phyloP scores from a whole-genome alignment of 1,140 invertebrate genomes.

The Archivesica marissinica region DNA sequence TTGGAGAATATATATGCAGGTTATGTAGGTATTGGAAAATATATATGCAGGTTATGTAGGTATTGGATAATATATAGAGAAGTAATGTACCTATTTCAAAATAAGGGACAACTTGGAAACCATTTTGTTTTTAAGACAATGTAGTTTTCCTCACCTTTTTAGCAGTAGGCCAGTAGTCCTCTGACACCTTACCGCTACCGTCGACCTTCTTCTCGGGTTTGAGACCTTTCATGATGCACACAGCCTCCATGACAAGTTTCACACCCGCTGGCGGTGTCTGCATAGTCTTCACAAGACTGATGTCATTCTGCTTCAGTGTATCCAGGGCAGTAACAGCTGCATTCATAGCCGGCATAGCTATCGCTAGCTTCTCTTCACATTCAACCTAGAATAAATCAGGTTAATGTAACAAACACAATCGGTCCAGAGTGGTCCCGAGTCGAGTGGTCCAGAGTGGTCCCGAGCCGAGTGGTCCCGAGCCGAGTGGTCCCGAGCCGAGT shows the following conservation, averaged over 20 bases:
- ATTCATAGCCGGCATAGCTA: conserved; percentile 84
- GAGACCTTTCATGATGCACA: conserved; percentile 83
- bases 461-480: too few relatives aligned
- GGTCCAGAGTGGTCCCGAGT: too few relatives aligned
- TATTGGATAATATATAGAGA: not conserved
- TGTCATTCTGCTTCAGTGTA: conserved; percentile 84
- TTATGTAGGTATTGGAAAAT: too few relatives aligned
- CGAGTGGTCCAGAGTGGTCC: too few relatives aligned
- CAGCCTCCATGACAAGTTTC: conserved; percentile 83
- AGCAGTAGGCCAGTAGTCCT: conserved; percentile 83
- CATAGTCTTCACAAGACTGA: conserved; percentile 83
- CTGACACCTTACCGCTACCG: conserved; percentile 78
- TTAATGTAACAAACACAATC: too few relatives aligned
- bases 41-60: too few relatives aligned
- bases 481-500: too few relatives aligned
- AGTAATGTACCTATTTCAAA: too few relatives aligned
- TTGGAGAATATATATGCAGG: too few relatives aligned
- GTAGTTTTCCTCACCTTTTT: conserved; percentile 82
- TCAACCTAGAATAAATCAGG: too few relatives aligned
- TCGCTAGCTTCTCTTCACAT: conserved; percentile 82
- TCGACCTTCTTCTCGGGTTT: conserved; percentile 82
- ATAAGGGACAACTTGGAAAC: too few relatives aligned
- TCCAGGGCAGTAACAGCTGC: conserved; percentile 83
- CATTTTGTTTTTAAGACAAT: not conserved
- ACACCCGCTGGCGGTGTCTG: conserved; percentile 82